A percentile compares a stretch with the other conserved stretches of the same genome.
Evolutionary conservation across 2,113 vertebrate genomes (phyloP).

Genomic region (Narcine bancroftii): DNA sequence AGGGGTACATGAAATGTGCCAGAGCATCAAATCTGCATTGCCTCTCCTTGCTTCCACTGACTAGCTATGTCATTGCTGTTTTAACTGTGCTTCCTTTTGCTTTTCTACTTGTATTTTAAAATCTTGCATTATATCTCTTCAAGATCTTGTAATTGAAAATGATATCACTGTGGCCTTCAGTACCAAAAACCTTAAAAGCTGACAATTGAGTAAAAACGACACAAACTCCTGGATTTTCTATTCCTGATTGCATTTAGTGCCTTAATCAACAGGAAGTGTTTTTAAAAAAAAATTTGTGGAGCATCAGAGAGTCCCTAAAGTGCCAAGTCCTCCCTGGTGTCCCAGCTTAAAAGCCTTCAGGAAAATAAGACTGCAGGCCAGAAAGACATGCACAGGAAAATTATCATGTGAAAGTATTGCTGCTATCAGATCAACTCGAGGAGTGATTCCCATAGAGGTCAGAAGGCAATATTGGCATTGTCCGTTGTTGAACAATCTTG

Average conservation of each 20-base stretch:
- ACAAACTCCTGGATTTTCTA: not conserved
- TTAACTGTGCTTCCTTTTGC: not conserved
- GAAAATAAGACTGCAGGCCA: not conserved
- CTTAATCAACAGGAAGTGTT: slow-evolving; percentile 16
- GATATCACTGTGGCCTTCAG: not conserved
- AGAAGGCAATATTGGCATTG: not conserved
- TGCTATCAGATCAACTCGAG: not conserved
- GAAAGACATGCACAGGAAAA: not conserved
- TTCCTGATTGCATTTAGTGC: not conserved
- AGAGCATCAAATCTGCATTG: not conserved
- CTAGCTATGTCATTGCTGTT: not conserved
- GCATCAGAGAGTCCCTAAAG: slow-evolving; percentile 27
- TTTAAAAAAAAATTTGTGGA: not conserved
- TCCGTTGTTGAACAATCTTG: not conserved
- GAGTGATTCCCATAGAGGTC: not conserved
- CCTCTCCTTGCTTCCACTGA: not conserved
- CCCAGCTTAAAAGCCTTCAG: slow-evolving; percentile 7
- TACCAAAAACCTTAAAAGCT: not conserved
- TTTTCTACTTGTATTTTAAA: not conserved
- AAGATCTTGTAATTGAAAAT: not conserved
- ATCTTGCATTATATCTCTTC: not conserved
- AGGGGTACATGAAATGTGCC: not conserved
- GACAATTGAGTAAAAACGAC: not conserved
- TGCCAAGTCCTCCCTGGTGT: not conserved
- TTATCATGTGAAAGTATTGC: not conserved